phyloP scores from a whole-genome alignment of 2,888 invertebrate genomes.

The Cenopis cana region DNA sequence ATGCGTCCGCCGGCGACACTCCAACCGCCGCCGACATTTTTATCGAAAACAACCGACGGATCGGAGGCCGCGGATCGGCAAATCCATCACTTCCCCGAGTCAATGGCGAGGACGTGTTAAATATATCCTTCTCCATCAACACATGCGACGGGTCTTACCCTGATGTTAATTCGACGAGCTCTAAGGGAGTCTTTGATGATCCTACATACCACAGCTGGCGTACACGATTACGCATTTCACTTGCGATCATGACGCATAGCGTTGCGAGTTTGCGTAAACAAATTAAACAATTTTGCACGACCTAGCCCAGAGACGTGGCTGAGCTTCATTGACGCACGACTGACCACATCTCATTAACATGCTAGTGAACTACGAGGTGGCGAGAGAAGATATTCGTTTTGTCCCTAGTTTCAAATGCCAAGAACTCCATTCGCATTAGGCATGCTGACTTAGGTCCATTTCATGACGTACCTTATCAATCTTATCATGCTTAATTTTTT shows the following conservation, averaged over 20 bases:
- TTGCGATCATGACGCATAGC: conserved; percentile 51
- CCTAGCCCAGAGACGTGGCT: conserved; percentile 35
- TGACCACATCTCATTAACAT: conserved; percentile 8
- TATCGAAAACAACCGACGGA: conserved; percentile 81
- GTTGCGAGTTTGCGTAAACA: conserved; percentile 51
- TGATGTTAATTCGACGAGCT: conserved; percentile 59
- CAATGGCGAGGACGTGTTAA: conserved; percentile 83
- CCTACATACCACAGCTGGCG: conserved; percentile 60
- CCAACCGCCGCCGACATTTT: conserved; percentile 78
- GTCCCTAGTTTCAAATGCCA: not conserved
- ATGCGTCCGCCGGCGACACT: conserved; percentile 72
- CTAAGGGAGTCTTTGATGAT: conserved; percentile 45
- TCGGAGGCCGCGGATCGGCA: conserved; percentile 74
- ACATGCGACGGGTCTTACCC: conserved; percentile 53
- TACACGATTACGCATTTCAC: conserved; percentile 40
- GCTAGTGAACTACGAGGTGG: not conserved
- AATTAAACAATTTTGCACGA: conserved; percentile 27
- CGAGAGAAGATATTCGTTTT: not conserved
- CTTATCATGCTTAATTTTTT: too few relatives aligned
- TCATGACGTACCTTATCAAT: too few relatives aligned
- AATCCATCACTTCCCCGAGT: conserved; percentile 80
- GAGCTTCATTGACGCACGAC: conserved; percentile 31
- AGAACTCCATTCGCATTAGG: not conserved
- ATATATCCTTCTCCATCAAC: conserved; percentile 73
- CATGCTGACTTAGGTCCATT: not conserved